A percentile compares a stretch with the other conserved stretches of the same genome.
Evolutionary conservation across 2,113 vertebrate species (phyloP).

Genomic region (Notothenia rossii): DNA sequence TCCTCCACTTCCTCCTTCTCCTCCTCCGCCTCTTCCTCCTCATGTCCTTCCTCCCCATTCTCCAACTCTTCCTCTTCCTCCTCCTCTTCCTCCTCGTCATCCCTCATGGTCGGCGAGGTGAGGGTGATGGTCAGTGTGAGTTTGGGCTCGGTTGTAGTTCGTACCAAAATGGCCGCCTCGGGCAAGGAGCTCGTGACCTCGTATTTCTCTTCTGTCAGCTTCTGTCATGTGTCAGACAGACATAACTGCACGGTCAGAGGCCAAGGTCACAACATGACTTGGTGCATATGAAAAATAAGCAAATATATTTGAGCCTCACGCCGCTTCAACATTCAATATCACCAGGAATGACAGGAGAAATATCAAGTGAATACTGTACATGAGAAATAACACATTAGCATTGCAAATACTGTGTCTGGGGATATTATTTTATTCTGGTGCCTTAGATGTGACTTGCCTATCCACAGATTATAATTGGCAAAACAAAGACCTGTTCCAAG

Average conservation of each 20-base stretch:
- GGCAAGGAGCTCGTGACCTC: conserved; percentile 90
- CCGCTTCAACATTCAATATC: conserved; percentile 11
- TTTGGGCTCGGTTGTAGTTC: conserved; percentile 91
- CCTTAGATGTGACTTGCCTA: neutral
- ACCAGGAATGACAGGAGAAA: neutral
- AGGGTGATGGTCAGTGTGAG: conserved; percentile 96
- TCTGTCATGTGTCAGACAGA: conserved; percentile 85
- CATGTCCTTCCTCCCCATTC: conserved; percentile 27
- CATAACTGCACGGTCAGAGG: conserved; percentile 48
- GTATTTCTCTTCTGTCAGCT: conserved; percentile 96
- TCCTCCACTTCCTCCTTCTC: conserved; percentile 39
- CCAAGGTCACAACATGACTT: conserved; percentile 34
- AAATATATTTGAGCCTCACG: conserved; percentile 13
- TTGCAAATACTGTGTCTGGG: neutral
- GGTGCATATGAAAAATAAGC: neutral
- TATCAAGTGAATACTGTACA: neutral
- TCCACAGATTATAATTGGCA: neutral
- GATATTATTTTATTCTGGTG: neutral
- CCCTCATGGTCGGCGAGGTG: conserved; percentile 93
- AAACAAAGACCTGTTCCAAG: neutral
- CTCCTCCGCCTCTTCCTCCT: conserved; percentile 19
- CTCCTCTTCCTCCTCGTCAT: conserved; percentile 68
- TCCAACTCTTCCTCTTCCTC: conserved; percentile 59
- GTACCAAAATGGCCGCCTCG: conserved; percentile 94
- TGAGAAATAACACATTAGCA: neutral